A percentile compares a stretch with the other conserved stretches of the same genome.
Evolutionary conservation across 2,797 vertebrate species (phyloP).

Genomic region (Petrocephalus schoutedeni): DNA sequence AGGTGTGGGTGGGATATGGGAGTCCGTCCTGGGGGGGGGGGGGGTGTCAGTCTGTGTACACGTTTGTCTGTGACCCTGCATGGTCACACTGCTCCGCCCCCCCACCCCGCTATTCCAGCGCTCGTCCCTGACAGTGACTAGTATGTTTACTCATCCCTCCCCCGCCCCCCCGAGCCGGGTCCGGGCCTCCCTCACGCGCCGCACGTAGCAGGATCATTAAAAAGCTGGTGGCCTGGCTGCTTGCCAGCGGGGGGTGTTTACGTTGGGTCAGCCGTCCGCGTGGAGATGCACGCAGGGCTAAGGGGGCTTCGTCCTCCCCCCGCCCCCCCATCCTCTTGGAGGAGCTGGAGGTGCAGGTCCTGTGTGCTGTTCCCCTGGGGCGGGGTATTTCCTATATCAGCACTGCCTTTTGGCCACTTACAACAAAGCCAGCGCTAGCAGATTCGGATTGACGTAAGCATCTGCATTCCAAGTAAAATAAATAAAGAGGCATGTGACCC

Average conservation of each 20-base stretch:
- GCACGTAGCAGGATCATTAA: conserved; percentile 75
- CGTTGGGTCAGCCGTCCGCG: conserved; percentile 46
- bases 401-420: not conserved
- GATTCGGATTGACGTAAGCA: not conserved
- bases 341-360: not conserved
- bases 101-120: not conserved
- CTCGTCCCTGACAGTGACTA: conserved; percentile 34
- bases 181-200: conserved; percentile 60
- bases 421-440: not conserved
- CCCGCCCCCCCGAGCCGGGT: conserved; percentile 39
- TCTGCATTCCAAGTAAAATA: not conserved
- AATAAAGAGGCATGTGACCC: not conserved
- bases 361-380: not conserved
- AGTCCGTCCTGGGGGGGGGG: not conserved
- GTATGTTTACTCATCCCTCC: conserved; percentile 51
- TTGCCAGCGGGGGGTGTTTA: conserved; percentile 61
- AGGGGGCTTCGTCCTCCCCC: not conserved
- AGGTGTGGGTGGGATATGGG: not conserved
- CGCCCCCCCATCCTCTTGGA: not conserved
- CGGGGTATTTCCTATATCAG: not conserved
- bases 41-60: not conserved
- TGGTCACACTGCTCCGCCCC: not conserved
- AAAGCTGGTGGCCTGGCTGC: conserved; percentile 62
- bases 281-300: not conserved
- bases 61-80: conserved; percentile 22